Percentiles rank a stretch among this genome's conserved stretches.
phyloP scores from a whole-genome alignment of 2,797 vertebrate species.

The Pitangus sulphuratus region DNA sequence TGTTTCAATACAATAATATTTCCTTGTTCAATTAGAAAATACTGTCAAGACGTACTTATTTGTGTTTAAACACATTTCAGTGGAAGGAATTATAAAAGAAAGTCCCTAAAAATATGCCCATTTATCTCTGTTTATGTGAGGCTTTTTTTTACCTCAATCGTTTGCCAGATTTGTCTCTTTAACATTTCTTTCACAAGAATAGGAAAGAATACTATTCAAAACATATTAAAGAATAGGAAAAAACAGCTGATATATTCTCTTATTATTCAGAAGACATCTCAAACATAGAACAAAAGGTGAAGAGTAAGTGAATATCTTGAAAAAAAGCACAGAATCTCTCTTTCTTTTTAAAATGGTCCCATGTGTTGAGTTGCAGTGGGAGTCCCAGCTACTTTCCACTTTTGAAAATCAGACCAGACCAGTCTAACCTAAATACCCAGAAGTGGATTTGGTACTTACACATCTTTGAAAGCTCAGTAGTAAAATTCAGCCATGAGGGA shows the following conservation, averaged over 20 bases:
- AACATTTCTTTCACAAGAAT: background rate
- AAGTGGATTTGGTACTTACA: background rate
- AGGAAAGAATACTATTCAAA: background rate
- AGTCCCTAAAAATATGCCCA: background rate
- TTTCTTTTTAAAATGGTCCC: background rate
- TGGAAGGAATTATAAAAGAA: background rate
- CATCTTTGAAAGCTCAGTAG: background rate
- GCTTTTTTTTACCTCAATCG: background rate
- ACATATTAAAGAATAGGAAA: background rate
- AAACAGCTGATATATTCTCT: background rate
- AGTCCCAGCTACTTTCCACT: background rate
- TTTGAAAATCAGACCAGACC: background rate
- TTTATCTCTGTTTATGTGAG: background rate
- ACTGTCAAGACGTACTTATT: background rate
- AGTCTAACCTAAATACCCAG: background rate
- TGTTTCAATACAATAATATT: background rate
- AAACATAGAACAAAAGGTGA: conserved; percentile 10
- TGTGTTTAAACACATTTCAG: conserved; percentile 18
- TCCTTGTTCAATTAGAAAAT: conserved; percentile 6
- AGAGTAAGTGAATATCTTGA: background rate
- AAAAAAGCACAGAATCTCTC: background rate
- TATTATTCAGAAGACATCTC: background rate
- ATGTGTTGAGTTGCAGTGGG: background rate
- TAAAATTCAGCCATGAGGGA: background rate
- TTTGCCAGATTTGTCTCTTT: background rate